Evolutionary conservation across 2,888 invertebrate species (phyloP), one percentile per base, ranked within the genome.

Genomic region (Chromoteleia sp.): DNA sequence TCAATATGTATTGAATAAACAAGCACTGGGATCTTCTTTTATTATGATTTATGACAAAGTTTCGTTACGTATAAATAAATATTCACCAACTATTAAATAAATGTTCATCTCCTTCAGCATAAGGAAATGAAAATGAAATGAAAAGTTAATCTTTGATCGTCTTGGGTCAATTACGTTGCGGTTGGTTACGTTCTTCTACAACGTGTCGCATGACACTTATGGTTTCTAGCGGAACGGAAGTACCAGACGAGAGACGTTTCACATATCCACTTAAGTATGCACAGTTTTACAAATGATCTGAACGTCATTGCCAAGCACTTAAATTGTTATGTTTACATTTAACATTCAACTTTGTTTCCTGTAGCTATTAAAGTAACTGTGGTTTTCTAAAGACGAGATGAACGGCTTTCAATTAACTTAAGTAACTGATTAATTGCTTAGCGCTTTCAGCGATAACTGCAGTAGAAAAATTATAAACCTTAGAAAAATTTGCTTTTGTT

Each of bases 181-280:
- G 17, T 33, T 56, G 54, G 58, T 21, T 43, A 19, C 29, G 15
- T 19, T 43, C 43, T 41, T 19, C 25, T 25, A 36, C 58, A 41
- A 30, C 30, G 39, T 41, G 30, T 41, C 14, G 41, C 30, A 10
- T 14, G 56, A 56, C 56, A 58, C 41, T 21, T 41, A 41, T 25
- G 39, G 58, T 41, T 58, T 58, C 58, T 41, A 58, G 14, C 12
- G 30, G 17, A 58, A 41, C 58, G 58, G 41, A 58, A 58, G 58
- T 25, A n/a, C 10, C 15, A 19, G n/a, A 15, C 10, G n/a, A 15
- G n/a, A 33, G 14, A 15, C 10, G n/a, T 10, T 19, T 33, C 12
- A 25, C 25, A 25, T 50, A 21, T 50, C 5, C 29, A 52, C 52
- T n/a, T n/a, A n/a, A 25, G 6, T 25, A 6, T 6, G 2, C 25